Conservation (phyloP, 2,113 vertebrate species). For the Ciconia stormi region DNA sequence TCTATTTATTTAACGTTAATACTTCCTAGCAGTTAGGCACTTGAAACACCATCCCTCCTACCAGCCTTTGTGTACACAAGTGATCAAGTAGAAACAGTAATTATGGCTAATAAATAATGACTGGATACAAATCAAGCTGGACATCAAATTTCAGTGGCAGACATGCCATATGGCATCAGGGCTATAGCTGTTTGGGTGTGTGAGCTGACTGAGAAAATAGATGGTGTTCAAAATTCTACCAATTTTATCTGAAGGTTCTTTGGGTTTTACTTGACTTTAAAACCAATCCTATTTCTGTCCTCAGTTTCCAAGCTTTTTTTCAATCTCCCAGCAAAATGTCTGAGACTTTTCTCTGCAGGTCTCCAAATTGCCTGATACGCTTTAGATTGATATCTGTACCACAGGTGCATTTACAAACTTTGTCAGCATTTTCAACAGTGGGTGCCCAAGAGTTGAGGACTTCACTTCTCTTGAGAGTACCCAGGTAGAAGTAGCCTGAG, state of each 20-base stretch:
- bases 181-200: not conserved
- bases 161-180: not conserved
- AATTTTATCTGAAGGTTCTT: not conserved
- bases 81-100: not conserved
- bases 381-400: not conserved
- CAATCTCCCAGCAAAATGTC: not conserved
- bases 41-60: not conserved
- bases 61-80: not conserved
- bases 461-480: not conserved
- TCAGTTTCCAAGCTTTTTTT: not conserved
- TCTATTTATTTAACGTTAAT: not conserved
- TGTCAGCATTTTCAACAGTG: not conserved
- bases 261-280: not conserved
- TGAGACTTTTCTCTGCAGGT: not conserved
- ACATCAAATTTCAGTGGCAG: not conserved
- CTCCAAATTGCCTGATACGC: not conserved
- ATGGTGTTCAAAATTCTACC: not conserved
- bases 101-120: not conserved
- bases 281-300: not conserved
- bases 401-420: not conserved
- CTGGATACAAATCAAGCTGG: not conserved
- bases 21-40: not conserved
- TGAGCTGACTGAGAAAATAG: not conserved
- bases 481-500: not conserved
- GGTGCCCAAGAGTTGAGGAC: not conserved